Evolutionary conservation across 2,797 vertebrate genomes (phyloP).

Genomic region (Falco biarmicus): DNA sequence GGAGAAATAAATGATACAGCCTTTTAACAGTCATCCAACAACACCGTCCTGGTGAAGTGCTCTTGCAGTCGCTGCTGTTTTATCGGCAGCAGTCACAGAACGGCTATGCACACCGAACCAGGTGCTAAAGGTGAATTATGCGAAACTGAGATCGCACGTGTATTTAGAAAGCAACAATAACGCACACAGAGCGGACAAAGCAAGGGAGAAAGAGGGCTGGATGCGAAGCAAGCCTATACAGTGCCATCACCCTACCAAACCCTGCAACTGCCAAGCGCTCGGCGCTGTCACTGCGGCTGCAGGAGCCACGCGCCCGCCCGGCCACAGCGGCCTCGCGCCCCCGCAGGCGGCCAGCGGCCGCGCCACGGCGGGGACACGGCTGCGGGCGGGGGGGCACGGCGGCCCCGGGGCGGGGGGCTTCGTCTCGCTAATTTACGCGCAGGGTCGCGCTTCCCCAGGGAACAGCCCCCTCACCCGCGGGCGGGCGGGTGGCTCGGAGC

Average conservation of each 20-base stretch:
- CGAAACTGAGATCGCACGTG: rapidly evolving
- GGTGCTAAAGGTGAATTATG: not conserved
- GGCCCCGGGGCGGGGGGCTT: too few relatives aligned
- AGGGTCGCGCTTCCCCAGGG: not conserved
- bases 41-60: not conserved
- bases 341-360: not conserved
- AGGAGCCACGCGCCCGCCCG: not conserved
- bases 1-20: not conserved
- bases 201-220: not conserved
- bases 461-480: too few relatives aligned
- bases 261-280: conserved; percentile 5
- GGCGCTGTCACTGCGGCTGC: not conserved
- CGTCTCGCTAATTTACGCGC: rapidly evolving
- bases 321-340: not conserved
- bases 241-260: conserved; percentile 50
- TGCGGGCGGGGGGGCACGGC: too few relatives aligned
- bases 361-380: not conserved
- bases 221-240: not conserved
- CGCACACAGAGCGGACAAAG: not conserved
- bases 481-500: not conserved
- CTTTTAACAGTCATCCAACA: not conserved
- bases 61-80: rapidly evolving
- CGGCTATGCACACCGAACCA: rapidly evolving
- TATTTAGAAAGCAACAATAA: not conserved
- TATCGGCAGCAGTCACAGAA: not conserved